phyloP scores from a whole-genome alignment of 2,797 vertebrate genomes.

The Chromobotia macracanthus region DNA sequence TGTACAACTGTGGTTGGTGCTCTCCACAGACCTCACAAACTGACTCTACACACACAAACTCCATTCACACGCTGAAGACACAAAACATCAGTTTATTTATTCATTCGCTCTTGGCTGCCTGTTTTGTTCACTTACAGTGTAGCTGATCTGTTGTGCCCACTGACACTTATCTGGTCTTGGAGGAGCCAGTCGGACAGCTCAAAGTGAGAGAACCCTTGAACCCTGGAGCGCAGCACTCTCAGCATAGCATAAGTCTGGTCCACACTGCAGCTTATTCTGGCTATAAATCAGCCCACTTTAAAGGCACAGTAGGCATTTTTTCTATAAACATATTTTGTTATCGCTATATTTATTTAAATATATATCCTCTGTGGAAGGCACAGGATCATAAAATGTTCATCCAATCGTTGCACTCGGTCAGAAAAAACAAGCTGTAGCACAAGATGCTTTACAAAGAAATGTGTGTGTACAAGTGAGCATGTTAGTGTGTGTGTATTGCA shows the following conservation, averaged over 20 bases:
- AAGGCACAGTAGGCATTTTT: too few relatives aligned
- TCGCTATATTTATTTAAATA: too few relatives aligned
- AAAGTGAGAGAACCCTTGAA: not conserved
- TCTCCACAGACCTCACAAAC: not conserved
- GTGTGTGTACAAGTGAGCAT: conserved; percentile 19
- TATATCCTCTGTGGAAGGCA: too few relatives aligned
- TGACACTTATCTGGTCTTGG: not conserved
- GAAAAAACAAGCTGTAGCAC: too few relatives aligned
- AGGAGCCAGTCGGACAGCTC: not conserved
- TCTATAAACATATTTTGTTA: too few relatives aligned
- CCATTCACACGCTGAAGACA: conserved; percentile 1
- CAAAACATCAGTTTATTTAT: not conserved
- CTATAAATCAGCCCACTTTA: too few relatives aligned
- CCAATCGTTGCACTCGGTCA: too few relatives aligned
- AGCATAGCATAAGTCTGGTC: too few relatives aligned
- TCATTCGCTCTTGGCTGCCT: not conserved
- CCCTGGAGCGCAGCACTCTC: too few relatives aligned
- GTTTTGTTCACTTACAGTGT: not conserved
- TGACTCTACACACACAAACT: not conserved
- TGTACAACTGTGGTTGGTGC: not conserved
- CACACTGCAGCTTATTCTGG: not conserved
- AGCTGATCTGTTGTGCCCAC: not conserved
- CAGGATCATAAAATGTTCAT: too few relatives aligned
- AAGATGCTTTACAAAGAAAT: not conserved
- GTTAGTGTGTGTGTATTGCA: conserved; percentile 40